phyloP scores from a whole-genome alignment of 2,888 invertebrate species.

The Ernsta delagoae region DNA sequence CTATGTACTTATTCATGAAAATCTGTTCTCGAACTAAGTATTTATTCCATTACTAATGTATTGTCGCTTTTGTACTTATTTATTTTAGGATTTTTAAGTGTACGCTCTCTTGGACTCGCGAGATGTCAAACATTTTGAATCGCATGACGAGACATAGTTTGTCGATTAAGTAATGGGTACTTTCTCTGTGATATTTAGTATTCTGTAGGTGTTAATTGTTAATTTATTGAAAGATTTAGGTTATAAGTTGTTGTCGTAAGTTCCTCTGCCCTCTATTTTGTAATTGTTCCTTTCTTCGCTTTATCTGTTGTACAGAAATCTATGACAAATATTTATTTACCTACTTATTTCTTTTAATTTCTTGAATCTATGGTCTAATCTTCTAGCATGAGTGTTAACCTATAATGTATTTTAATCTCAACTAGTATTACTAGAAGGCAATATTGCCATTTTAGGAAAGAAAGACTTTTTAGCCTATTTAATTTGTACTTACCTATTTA shows the following conservation, averaged over 20 bases:
- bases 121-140: constrained; percentile 60
- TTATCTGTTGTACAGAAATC: constrained; percentile 31
- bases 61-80: constrained; percentile 51
- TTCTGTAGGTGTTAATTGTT: constrained; percentile 76
- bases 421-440: constrained; percentile 72
- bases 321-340: constrained; percentile 42
- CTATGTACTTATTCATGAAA: constrained; percentile 13
- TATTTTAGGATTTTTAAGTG: constrained; percentile 48
- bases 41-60: constrained; percentile 43
- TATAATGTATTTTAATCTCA: constrained; percentile 53
- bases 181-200: constrained; percentile 85
- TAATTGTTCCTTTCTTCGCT: constrained; percentile 24
- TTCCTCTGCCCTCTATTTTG: constrained; percentile 52
- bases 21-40: constrained; percentile 39
- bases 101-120: constrained; percentile 53
- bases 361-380: constrained; percentile 35
- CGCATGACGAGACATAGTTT: constrained; percentile 76
- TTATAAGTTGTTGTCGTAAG: constrained; percentile 67
- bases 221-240: constrained; percentile 76
- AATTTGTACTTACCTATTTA: constrained; percentile 70
- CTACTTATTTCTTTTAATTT: constrained; percentile 40
- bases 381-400: constrained; percentile 37
- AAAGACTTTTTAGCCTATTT: constrained; percentile 77
- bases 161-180: constrained; percentile 83
- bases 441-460: constrained; percentile 70